Evolutionary conservation across 64 coral and sea anemone genomes (phyloP), one percentile per base, ranked within the genome.

Genomic region (Montipora foliosa): DNA sequence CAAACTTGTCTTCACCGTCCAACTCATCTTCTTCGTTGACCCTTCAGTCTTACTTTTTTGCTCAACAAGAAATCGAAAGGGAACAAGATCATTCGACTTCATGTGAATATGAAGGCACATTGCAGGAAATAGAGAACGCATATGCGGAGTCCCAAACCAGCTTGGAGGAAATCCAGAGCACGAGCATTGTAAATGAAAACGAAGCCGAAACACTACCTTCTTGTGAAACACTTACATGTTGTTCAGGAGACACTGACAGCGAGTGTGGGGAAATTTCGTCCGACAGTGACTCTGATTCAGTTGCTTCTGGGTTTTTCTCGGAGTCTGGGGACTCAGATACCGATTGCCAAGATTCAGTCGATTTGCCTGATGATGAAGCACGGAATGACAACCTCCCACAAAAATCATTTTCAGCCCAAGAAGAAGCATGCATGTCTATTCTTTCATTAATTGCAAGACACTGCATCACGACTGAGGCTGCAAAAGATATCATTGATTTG

Each of bases 401-500:
- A 46, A 16, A 12, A 13, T 16, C 29, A 46, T 78, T 78, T 49
- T 67, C 89, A 15, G 76, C 74, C 29, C 89, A 69, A 29, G 89
- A 91, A 29, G 48, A 50, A 80, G 76, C 77, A 19, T 80, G 89
- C 76, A 91, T 80, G 89, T 37, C 89, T 20, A 69, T 91, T 80
- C 60, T 91, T 14, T 59, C 89, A 5, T 81, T 60, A 47, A 58
- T 91, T 44, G 53, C 89, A 64, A 91, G 89, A 71, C 76, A 91
- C 58, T 80, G 89, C n/a, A 79, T 91, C 52, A 91, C 89, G 12
- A 64, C 74, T 4, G 89, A 91, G 66, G 89, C 89, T 47, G 89
- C 89, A 22, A 91, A 91, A 71, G 89, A 91, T 75, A 64, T 80
- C 76, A 91, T 91, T 60, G 77, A 78, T 47, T 79, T 91, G 51